Percentiles rank a stretch among this genome's conserved stretches.
Evolutionary conservation across 1,140 invertebrate genomes (phyloP).

Genomic region (Temnothorax nylanderi): DNA sequence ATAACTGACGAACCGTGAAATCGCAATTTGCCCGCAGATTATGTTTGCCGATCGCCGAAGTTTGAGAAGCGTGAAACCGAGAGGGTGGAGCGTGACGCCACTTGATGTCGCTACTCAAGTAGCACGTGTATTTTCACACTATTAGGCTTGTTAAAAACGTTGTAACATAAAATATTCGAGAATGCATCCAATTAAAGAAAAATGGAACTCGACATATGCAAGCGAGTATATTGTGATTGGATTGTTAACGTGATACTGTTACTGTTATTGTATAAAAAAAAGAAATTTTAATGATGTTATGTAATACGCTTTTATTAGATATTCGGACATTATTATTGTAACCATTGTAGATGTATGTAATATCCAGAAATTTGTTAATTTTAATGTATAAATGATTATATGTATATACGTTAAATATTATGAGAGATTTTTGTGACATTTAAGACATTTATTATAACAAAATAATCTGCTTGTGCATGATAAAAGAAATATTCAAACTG

Average conservation of each 20-base stretch:
- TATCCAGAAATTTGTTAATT: neutral
- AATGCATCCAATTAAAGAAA: neutral
- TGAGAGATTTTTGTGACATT: neutral
- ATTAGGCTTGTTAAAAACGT: slow-evolving; percentile 28
- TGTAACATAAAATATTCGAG: neutral
- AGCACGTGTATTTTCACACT: slow-evolving; percentile 70
- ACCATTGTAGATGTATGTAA: neutral
- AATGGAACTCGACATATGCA: neutral
- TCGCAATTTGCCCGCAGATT: slow-evolving; percentile 82
- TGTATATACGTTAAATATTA: neutral
- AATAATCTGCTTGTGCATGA: neutral
- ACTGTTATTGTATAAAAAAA: neutral
- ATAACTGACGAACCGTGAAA: slow-evolving; percentile 79
- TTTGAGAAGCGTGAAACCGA: slow-evolving; percentile 79
- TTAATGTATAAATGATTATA: neutral
- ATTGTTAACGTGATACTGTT: neutral
- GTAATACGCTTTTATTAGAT: neutral
- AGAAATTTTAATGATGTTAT: neutral
- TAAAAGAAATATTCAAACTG: neutral
- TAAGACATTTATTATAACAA: neutral
- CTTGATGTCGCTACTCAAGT: slow-evolving; percentile 67
- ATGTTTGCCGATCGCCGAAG: slow-evolving; percentile 78
- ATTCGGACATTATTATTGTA: neutral
- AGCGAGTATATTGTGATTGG: neutral
- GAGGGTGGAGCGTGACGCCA: slow-evolving; percentile 78